These are phyloP conservation scores for Crotalus viridis DNA, from an alignment of 2,113 vertebrate species.

Conservation along the genomic window DNA sequence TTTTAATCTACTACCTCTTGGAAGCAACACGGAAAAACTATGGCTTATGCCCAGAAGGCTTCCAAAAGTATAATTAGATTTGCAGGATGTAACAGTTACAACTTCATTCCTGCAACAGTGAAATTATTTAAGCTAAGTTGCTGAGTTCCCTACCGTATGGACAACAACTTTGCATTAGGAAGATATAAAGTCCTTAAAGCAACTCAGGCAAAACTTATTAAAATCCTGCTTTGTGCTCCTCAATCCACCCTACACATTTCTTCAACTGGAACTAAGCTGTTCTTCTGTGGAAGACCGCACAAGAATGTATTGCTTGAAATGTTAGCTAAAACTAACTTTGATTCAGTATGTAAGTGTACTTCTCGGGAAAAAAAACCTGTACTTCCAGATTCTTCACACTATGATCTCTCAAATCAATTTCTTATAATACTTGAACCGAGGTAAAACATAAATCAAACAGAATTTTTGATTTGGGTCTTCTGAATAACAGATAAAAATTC, in stretches of 20 bases:
- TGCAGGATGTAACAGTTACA: not conserved
- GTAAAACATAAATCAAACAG: not conserved
- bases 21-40: not conserved
- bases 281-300: not conserved
- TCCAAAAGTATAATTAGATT: not conserved
- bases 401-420: not conserved
- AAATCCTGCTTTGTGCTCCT: not conserved
- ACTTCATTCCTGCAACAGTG: not conserved
- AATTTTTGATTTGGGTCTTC: not conserved
- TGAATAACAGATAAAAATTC: not conserved
- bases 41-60: not conserved
- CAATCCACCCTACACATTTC: not conserved
- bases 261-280: not conserved
- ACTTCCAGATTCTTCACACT: not conserved
- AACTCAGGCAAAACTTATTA: not conserved
- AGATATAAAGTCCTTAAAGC: not conserved
- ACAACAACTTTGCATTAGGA: not conserved
- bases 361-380: accelerated
- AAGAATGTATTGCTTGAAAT: not conserved
- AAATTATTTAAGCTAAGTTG: not conserved
- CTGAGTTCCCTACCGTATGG: not conserved
- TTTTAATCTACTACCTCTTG: not conserved
- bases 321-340: not conserved
- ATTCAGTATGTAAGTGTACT: not conserved
- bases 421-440: not conserved